Base-by-base conservation (phyloP, 2,113 vertebrate species). In the Tychaedon coryphoeus region DNA sequence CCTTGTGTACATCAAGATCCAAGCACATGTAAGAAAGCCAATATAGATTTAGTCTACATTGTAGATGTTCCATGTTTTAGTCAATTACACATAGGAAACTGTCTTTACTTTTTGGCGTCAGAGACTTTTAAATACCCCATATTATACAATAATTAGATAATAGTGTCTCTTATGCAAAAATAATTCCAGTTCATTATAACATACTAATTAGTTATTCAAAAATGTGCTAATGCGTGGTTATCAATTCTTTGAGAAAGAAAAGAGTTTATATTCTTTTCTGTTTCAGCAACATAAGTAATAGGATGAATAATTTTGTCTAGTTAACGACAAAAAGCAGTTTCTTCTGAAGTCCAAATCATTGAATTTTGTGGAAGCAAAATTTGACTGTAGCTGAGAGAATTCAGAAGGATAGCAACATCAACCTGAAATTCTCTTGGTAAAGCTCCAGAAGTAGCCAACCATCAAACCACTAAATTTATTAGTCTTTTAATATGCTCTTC, bases 211-310 rank as follows among this genome's bases (percentile, higher is more conserved):
- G 8, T 45, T 16, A 38, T 48, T 65, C 20, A 60, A 54, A 88
- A 91, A 2, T 0, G 0, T 23, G 14, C 19, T 14, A 62, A 26
- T 26, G 7, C 7, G 14, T 15, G 12, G 5, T 75, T 19, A n/a
- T 45, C 15, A 70, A 20, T 24, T 54, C 6, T 54, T 65, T 24
- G 24, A 9, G 51, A 60, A 70, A 23, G 6, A 70, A 54, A 38
- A 18, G 12, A 26, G 19, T 20, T 53, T 43, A 15, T 50, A 70
- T n/a, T 36, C 23, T 6, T 58, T 78, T 67, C 72, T 22, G 8
- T 33, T 77, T 47, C 56, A 70, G 29, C 43, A 53, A 48, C 19
- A 48, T 6, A 48, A 6, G 31, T 48, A 53, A 70, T 17, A 38
- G 1, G 6, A 34, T 26, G 17, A 58, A 60, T 54, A 34, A 70